Percentiles rank a stretch among this genome's conserved stretches.
Evolutionary conservation across 1,140 invertebrate genomes (phyloP).

Genomic region (Trypoxylus dichotomus): DNA sequence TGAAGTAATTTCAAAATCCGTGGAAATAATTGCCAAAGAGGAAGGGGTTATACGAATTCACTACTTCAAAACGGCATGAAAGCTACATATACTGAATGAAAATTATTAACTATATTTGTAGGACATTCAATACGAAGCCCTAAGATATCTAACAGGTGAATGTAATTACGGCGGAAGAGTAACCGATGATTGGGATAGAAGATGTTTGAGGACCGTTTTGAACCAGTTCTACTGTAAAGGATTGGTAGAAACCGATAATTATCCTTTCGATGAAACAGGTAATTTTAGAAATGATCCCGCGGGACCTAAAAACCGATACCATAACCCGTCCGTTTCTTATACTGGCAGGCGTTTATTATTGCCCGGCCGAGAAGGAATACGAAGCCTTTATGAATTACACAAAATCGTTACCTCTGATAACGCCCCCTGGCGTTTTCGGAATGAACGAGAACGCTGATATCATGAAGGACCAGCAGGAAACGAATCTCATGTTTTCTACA

Average conservation of each 20-base stretch:
- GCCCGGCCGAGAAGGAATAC: conserved; percentile 74
- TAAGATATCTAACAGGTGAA: conserved; percentile 90
- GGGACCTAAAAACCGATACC: background rate
- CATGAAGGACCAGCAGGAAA: conserved; percentile 90
- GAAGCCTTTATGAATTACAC: conserved; percentile 78
- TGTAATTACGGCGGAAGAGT: conserved; percentile 96
- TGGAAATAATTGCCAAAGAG: too few species aligned
- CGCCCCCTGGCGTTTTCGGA: conserved; percentile 86
- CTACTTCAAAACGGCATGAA: too few species aligned
- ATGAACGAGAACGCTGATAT: conserved; percentile 95
- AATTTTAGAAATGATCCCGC: background rate
- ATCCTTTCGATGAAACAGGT: conserved; percentile 65
- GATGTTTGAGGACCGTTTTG: conserved; percentile 83
- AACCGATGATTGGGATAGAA: conserved; percentile 92
- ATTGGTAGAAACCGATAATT: conserved; percentile 59
- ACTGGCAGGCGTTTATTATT: conserved; percentile 68
- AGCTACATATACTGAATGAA: too few species aligned
- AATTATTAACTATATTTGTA: conserved; percentile 50
- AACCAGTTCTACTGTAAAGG: conserved; percentile 75
- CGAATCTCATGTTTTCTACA: conserved; percentile 75
- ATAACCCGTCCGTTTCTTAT: background rate
- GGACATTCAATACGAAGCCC: conserved; percentile 85
- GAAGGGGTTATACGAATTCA: too few species aligned
- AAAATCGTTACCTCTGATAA: conserved; percentile 74
- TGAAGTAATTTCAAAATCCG: too few species aligned